A percentile compares a stretch with the other conserved stretches of the same genome.
Evolutionary conservation across 1,140 invertebrate genomes (phyloP).

Genomic region (Drosophila ohnishii): DNA sequence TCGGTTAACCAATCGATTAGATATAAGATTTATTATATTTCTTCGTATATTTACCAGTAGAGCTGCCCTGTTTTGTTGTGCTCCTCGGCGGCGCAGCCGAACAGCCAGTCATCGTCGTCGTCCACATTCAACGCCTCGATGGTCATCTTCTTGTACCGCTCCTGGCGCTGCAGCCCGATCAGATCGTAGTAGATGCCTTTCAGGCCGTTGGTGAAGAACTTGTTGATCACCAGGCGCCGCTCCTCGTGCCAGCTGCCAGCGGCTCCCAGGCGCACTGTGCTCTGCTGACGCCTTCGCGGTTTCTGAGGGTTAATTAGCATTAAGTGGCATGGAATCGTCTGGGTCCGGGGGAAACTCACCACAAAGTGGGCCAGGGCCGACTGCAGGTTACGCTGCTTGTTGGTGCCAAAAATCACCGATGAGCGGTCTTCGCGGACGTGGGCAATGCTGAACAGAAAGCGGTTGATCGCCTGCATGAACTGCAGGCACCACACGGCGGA

Average conservation of each 20-base stretch:
- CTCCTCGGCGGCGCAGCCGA: conserved; percentile 86
- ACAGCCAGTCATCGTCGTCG: conserved; percentile 88
- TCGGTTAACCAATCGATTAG: neutral
- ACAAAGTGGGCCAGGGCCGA: conserved; percentile 83
- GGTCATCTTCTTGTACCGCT: conserved; percentile 56
- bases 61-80: conserved; percentile 83
- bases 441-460: conserved; percentile 91
- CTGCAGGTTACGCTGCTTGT: conserved; percentile 70
- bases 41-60: conserved; percentile 84
- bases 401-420: conserved; percentile 51
- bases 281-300: conserved; percentile 41
- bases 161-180: conserved; percentile 48
- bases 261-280: conserved; percentile 10
- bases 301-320: conserved; percentile 25
- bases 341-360: conserved; percentile 62
- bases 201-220: conserved; percentile 56
- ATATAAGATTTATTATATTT: neutral
- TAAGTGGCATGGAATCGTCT: no score
- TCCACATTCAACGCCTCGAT: conserved; percentile 84
- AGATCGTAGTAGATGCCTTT: conserved; percentile 53
- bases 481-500: conserved; percentile 96
- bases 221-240: conserved; percentile 58
- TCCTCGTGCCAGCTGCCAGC: conserved; percentile 63
- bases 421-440: conserved; percentile 60
- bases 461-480: conserved; percentile 90